Evolutionary conservation across 2,797 vertebrate species (phyloP), one percentile per base, ranked within the genome.

Genomic region (Phalanger gymnotis): DNA sequence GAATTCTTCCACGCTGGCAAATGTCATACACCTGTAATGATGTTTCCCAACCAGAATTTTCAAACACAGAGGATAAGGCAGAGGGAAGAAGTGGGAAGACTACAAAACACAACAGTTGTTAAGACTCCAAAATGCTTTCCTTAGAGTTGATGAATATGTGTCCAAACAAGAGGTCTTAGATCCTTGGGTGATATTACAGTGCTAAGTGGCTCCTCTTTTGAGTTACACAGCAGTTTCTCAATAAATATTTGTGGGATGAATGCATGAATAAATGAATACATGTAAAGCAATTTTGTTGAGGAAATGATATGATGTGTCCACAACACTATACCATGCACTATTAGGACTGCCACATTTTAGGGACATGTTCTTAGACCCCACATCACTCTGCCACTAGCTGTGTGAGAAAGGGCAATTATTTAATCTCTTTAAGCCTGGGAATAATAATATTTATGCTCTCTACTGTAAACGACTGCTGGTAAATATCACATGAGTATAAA

Each of bases 111-210:
- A 91, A 25, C 0, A 53, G 51, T 31, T 52, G 51, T 52, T 40
- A 95, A 53, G 92, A 51, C 47, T 92, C 95, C 34, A 90, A 93
- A 94, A 94, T 91, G 1, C 40, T 47, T 90, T 95, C 47, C 90
- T 95, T 90, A 53, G 51, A 40, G 6, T 22, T 73, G 7, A 53
- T 2, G 56, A 19, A 81, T 54, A 95, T 54, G 93, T 92, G 2
- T 0, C 90, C 87, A 22, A 91, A 87, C 40, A 87, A 47, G 73
- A 87, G 3, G 40, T 87, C 40, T 87, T 87, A 87, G 73, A 87
- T 81, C n/a, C 66, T 22, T 81, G 66, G n/a, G 66, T 3, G n/a
- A 40, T 25, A 40, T 13, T 81, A 81, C n/a, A 81, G 11, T 9
- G n/a, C n/a, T 47, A 81, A 40, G 66, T 47, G 66, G n/a, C 5